Percentiles rank a stretch among this genome's conserved stretches.
Evolutionary conservation across 2,797 vertebrate genomes (phyloP).

Genomic region (Manis crassicaudata): DNA sequence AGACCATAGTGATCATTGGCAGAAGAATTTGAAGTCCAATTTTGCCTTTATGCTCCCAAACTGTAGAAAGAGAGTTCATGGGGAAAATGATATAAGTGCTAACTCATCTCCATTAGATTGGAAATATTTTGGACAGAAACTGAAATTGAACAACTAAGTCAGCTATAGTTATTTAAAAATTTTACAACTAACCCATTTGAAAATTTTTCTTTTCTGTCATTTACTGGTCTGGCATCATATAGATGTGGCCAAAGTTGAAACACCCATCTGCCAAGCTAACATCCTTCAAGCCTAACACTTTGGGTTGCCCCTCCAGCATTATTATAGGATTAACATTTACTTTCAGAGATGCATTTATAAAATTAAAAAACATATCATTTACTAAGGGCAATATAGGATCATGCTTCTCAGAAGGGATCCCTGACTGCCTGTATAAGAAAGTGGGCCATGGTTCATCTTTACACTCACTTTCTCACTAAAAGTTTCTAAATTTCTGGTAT

Average conservation of each 20-base stretch:
- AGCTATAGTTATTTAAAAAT: not conserved
- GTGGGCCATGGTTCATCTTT: not conserved
- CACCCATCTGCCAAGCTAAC: not conserved
- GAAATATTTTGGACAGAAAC: not conserved
- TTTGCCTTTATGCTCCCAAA: not conserved
- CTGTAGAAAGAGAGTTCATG: not conserved
- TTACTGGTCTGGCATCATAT: constrained; percentile 5
- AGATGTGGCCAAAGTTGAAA: not conserved
- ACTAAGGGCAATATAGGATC: not conserved
- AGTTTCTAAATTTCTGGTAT: not conserved
- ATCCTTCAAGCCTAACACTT: not conserved
- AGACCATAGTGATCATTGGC: not conserved
- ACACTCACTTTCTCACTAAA: not conserved
- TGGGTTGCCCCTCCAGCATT: not conserved
- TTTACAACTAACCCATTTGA: not conserved
- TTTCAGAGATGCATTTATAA: not conserved
- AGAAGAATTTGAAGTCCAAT: not conserved
- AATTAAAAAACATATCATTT: not conserved
- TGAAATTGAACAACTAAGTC: not conserved
- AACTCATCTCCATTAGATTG: not conserved
- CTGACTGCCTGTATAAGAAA: not conserved
- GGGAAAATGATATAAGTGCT: not conserved
- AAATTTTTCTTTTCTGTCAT: not conserved
- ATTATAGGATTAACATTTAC: not conserved
- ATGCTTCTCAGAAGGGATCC: not conserved